These are phyloP conservation scores for Sylvietta virens DNA, from an alignment of 2,113 vertebrate genomes.

Conservation along the genomic window DNA sequence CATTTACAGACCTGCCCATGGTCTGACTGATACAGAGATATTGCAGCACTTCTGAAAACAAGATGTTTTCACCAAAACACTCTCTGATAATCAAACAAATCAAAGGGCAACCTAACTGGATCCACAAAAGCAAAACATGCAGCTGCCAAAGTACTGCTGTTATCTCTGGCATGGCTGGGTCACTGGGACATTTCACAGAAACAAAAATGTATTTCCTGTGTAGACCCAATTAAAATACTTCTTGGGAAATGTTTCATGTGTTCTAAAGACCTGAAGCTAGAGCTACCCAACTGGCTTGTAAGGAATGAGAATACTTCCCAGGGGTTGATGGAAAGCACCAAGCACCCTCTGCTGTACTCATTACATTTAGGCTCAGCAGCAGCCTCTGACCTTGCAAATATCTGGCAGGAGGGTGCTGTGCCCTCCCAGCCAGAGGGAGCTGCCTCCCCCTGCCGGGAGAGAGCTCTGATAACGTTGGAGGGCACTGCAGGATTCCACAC, in stretches of 20 bases:
- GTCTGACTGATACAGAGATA: not conserved
- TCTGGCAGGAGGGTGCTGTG: not conserved
- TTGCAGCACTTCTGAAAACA: not conserved
- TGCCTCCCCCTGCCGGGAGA: not conserved
- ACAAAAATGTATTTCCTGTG: slow-evolving; percentile 50
- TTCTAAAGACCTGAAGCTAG: slow-evolving; percentile 22
- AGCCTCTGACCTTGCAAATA: not conserved
- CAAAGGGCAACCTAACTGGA: slow-evolving; percentile 47
- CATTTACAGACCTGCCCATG: not conserved
- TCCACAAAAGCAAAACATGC: not conserved
- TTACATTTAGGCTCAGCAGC: not conserved
- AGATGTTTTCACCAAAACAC: slow-evolving; percentile 34
- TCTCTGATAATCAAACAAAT: slow-evolving; percentile 48
- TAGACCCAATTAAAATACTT: slow-evolving; percentile 15
- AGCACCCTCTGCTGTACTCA: not conserved
- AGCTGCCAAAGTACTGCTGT: slow-evolving; percentile 49
- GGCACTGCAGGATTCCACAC: not conserved
- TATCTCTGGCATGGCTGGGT: slow-evolving; percentile 62
- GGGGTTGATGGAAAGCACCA: not conserved
- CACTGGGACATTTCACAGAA: slow-evolving; percentile 47
- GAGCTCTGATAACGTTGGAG: not conserved
- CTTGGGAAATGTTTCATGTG: not conserved
- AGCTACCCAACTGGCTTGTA: not conserved
- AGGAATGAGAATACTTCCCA: not conserved
- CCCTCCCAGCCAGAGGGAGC: not conserved